Evolutionary conservation across 2,888 invertebrate genomes (phyloP).

Genomic region (Lampropteryx suffumata): DNA sequence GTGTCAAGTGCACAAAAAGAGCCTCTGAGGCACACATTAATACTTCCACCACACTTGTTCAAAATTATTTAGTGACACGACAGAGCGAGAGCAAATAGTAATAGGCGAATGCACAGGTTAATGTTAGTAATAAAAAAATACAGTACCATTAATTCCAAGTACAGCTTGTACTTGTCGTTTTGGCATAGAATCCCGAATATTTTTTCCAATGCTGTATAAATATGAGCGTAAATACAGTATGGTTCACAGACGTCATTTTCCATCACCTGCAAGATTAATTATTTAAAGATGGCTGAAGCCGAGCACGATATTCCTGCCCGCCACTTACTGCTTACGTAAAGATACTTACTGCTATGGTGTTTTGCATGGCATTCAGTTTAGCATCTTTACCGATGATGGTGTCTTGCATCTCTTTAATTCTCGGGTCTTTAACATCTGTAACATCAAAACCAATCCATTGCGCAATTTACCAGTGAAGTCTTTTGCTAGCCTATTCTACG

Average conservation of each 20-base stretch:
- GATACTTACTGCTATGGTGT: slow-evolving; percentile 68
- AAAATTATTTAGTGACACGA: too few relatives aligned
- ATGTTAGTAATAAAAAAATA: too few relatives aligned
- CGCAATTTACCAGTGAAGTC: too few relatives aligned
- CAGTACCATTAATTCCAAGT: slow-evolving; percentile 64
- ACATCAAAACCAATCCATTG: neutral
- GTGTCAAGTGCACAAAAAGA: too few relatives aligned
- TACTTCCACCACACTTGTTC: too few relatives aligned
- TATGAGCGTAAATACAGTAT: slow-evolving; percentile 73
- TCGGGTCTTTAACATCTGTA: slow-evolving; percentile 56
- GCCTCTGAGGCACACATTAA: too few relatives aligned
- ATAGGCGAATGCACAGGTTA: too few relatives aligned
- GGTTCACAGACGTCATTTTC: slow-evolving; percentile 76
- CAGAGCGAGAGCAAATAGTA: too few relatives aligned
- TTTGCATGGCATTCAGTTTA: slow-evolving; percentile 71
- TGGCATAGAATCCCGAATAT: slow-evolving; percentile 68
- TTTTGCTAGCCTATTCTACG: too few relatives aligned
- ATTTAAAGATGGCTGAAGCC: too few relatives aligned
- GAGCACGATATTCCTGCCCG: too few relatives aligned
- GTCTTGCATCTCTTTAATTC: slow-evolving; percentile 67
- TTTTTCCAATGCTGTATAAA: slow-evolving; percentile 74
- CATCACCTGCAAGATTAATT: slow-evolving; percentile 54
- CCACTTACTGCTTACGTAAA: too few relatives aligned
- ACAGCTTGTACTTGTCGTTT: slow-evolving; percentile 69
- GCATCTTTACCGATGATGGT: slow-evolving; percentile 69